phyloP scores from a whole-genome alignment of 2,113 vertebrate species.

The Podilymbus podiceps region DNA sequence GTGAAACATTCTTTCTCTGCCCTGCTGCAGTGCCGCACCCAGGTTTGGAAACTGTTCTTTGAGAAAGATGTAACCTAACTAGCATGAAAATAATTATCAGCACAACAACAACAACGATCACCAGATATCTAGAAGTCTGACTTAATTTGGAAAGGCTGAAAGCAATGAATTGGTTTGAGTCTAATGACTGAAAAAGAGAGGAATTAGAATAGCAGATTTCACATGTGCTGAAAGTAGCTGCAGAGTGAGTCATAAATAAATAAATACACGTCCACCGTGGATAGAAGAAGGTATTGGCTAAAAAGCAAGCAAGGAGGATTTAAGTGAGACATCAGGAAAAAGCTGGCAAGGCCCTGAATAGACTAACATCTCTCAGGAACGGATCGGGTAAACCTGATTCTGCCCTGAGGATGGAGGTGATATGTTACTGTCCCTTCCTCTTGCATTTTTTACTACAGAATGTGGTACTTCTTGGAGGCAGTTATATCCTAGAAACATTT shows the following conservation, averaged over 20 bases:
- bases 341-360: not conserved
- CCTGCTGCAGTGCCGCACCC: not conserved
- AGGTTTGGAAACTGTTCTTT: not conserved
- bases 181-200: not conserved
- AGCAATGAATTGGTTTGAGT: not conserved
- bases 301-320: not conserved
- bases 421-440: not conserved
- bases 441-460: not conserved
- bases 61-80: not conserved
- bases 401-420: not conserved
- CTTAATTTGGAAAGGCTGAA: not conserved
- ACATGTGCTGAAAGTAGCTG: not conserved
- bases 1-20: not conserved
- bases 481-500: not conserved
- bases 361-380: not conserved
- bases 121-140: not conserved
- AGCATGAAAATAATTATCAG: not conserved
- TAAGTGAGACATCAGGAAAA: constrained; percentile 8
- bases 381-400: not conserved
- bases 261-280: not conserved
- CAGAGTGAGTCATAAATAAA: constrained; percentile 34
- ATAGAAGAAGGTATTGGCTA: not conserved
- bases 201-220: not conserved
- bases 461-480: not conserved
- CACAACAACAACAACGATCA: not conserved